Evolutionary conservation across 2,888 invertebrate genomes (phyloP), one percentile per base, ranked within the genome.

Genomic region (Hydroisotoma schaefferi): DNA sequence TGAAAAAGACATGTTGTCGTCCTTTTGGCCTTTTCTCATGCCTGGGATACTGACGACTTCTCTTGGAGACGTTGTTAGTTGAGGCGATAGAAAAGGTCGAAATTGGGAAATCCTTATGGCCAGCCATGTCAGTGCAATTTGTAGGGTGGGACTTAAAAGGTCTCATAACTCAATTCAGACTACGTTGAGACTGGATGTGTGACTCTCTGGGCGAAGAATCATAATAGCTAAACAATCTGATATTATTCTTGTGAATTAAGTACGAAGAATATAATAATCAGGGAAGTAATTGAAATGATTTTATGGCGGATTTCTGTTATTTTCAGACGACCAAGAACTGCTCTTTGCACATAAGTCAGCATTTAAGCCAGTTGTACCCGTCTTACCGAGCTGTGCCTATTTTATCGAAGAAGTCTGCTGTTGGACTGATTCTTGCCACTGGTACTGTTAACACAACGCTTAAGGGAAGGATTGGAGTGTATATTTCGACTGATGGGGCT

Each of bases 341-440:
- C 77, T 90, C 90, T 23, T 79, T 94, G 47, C 94, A 94, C 77
- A 79, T 94, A 71, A 87, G 89, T 66, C 94, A 94, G 78, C 86
- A 87, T 75, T 90, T 92, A 76, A 87, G 85, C 75, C 86, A 88
- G 72, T 79, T 91, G 49, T 89, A 89, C 77, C 91, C 91, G 5
- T 85, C 86, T 25, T 86, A 87, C 51, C 83, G 89, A 74, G 84
- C 88, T 0, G 85, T 86, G 0, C 87, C 88, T 26, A 90, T 94
- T 64, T 83, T 92, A 80, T 88, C 89, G 26, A 89, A 88, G 6
- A 86, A 87, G 74, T 88, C 92, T 0, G 92, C 93, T 0, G 90
- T 92, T 1, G 94, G 94, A 1, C 82, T 93, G 23, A 87, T 94
- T 67, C 83, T 93, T 79, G 92, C 90, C 0, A 88, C 91, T 0